A percentile compares a stretch with the other conserved stretches of the same genome.
phyloP scores from a whole-genome alignment of 2,888 invertebrate species.

The Acanthosepion esculentum region DNA sequence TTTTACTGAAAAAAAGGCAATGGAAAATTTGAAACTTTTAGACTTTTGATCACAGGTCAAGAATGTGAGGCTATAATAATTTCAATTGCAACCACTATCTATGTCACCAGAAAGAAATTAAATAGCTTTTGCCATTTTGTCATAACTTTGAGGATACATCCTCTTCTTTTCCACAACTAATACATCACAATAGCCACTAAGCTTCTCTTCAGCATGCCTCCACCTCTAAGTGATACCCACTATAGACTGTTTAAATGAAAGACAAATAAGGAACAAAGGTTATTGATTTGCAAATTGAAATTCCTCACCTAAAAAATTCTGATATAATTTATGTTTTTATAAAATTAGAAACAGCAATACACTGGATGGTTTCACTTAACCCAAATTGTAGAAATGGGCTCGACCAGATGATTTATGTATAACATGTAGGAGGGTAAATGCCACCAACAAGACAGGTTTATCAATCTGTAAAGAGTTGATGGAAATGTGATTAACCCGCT shows the following conservation, averaged over 20 bases:
- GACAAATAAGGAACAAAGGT: background rate
- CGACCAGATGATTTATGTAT: too few relatives aligned
- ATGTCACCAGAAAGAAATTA: background rate
- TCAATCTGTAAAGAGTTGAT: too few relatives aligned
- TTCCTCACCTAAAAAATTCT: too few relatives aligned
- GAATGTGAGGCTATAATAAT: background rate
- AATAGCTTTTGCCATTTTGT: background rate
- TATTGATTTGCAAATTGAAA: background rate
- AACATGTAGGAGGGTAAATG: too few relatives aligned
- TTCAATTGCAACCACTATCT: background rate
- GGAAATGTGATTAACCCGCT: too few relatives aligned
- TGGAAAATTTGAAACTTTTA: background rate
- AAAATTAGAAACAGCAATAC: too few relatives aligned
- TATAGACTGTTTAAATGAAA: background rate
- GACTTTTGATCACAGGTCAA: background rate
- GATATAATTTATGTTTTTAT: too few relatives aligned
- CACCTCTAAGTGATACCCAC: background rate
- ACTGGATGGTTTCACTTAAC: too few relatives aligned
- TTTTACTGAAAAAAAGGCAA: background rate
- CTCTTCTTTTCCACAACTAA: background rate
- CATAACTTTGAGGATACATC: background rate
- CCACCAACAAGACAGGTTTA: too few relatives aligned
- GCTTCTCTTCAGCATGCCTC: background rate
- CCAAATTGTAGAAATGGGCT: too few relatives aligned
- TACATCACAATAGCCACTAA: background rate